Evolutionary conservation across 2,113 vertebrate species (phyloP).

Genomic region (Australoheros scitulus): DNA sequence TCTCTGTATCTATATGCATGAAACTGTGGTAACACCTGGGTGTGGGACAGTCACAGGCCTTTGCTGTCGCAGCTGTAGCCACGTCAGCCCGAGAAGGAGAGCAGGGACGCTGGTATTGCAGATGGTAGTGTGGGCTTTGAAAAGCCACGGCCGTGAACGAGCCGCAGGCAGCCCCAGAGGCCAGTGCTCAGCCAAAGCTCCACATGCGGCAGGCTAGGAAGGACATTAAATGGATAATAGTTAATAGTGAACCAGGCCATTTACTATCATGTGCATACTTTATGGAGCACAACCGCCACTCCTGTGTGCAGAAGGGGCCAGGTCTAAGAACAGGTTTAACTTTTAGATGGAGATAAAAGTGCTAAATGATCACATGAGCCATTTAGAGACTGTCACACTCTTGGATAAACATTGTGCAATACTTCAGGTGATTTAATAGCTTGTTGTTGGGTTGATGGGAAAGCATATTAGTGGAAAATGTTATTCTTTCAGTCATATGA

Average conservation of each 20-base stretch:
- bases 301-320: conserved; percentile 59
- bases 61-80: conserved; percentile 48
- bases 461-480: conserved; percentile 46
- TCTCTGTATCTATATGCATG: conserved; percentile 69
- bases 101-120: conserved; percentile 67
- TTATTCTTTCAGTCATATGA: conserved; percentile 64
- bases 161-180: conserved; percentile 78
- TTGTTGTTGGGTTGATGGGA: conserved; percentile 54
- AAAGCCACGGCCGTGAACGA: conserved; percentile 76
- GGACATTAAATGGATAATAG: conserved; percentile 81
- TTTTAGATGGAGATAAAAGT: conserved; percentile 76
- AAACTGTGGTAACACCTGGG: conserved; percentile 58
- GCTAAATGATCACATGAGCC: conserved; percentile 56
- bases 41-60: conserved; percentile 40
- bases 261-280: conserved; percentile 81
- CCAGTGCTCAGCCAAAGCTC: conserved; percentile 63
- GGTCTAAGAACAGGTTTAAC: conserved; percentile 62
- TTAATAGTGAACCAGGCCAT: conserved; percentile 85
- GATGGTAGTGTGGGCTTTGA: conserved; percentile 76
- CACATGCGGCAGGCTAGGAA: conserved; percentile 75
- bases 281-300: conserved; percentile 78
- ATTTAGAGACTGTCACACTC: conserved; percentile 65
- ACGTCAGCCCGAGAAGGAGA: conserved; percentile 46
- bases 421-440: conserved; percentile 60
- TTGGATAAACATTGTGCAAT: conserved; percentile 79